Conservation (phyloP, 2,888 invertebrate genomes). For the Acanthoscelides obtectus region DNA sequence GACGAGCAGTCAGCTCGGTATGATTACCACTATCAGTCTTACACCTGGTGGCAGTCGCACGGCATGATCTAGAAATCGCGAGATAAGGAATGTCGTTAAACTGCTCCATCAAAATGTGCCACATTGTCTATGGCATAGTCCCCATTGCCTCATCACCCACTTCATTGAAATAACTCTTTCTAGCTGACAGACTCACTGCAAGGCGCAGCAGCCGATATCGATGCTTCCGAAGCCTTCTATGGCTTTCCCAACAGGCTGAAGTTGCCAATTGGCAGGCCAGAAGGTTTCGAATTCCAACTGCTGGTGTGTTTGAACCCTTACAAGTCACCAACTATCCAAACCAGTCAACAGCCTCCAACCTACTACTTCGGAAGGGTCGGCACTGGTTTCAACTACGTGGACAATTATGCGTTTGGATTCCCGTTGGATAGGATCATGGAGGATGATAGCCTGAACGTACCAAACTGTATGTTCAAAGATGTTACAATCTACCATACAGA, state of each 20-base stretch:
- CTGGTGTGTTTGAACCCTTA: slow-evolving; percentile 49
- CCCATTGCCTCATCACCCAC: too few relatives aligned
- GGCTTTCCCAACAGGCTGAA: slow-evolving; percentile 67
- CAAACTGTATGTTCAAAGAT: slow-evolving; percentile 7
- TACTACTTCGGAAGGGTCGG: slow-evolving; percentile 7
- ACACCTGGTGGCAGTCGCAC: too few relatives aligned
- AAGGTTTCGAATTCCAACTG: slow-evolving; percentile 57
- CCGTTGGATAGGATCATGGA: slow-evolving; percentile 67
- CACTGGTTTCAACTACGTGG: slow-evolving; percentile 39
- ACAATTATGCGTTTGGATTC: slow-evolving; percentile 64
- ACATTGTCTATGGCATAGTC: too few relatives aligned
- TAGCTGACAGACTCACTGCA: slow-evolving; percentile 36
- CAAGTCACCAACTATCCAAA: slow-evolving; percentile 8
- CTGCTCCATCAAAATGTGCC: too few relatives aligned
- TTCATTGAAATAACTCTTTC: too few relatives aligned
- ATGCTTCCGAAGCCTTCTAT: slow-evolving; percentile 55
- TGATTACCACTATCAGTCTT: too few relatives aligned
- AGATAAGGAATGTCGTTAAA: too few relatives aligned
- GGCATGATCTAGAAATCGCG: too few relatives aligned
- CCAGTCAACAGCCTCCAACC: background rate
- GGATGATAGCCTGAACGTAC: slow-evolving; percentile 6
- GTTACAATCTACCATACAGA: slow-evolving; percentile 8
- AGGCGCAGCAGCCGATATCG: slow-evolving; percentile 49
- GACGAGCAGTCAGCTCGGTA: too few relatives aligned
- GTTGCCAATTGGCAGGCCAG: slow-evolving; percentile 63